Evolutionary conservation across 2,113 vertebrate species (phyloP), one percentile per base, ranked within the genome.

Genomic region (Furnarius figulus): DNA sequence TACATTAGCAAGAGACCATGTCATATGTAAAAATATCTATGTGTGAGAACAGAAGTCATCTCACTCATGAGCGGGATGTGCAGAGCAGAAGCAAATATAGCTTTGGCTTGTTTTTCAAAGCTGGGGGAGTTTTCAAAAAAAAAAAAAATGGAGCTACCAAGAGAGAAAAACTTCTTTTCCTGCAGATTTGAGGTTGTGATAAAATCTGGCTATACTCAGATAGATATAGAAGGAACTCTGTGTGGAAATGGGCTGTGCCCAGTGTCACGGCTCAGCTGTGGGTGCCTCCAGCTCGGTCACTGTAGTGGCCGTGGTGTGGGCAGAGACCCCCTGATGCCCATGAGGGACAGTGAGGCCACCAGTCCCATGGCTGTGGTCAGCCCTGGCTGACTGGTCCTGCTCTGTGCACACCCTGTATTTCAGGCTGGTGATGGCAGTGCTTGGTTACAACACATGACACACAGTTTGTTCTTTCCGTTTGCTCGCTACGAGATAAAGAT

Each of bases 11-110:
- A 55, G 82, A 80, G 74, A 87, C 67, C 55, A 14, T 76, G 92
- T 85, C 82, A 37, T 92, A 30, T 70, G 72, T 94, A 91, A 95
- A 95, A 94, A 91, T 87, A 95, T 73, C 87, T 72, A 16, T 3
- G 2, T 65, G 91, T 1, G 52, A 87, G 95, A 96, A 89, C 94
- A 89, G 95, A 85, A 96, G 87, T 76, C 87, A 87, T 88, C 89
- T 93, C 30, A 1, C 89, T 88, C 73, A 24, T 67, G 80, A 88
- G 94, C 90, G 42, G 96, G 65, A 55, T 85, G 87, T 91, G 70
- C 80, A 59, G 71, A 96, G 89, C 73, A 89, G 89, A 62, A 89
- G 89, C 87, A 95, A 91, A 96, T 94, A 76, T 87, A 96, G 91
- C 93, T 89, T 67, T 92, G 96, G 91, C 93, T 95, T 82, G 74